Conservation (phyloP, 2,797 vertebrate genomes). For the Netta rufina region DNA sequence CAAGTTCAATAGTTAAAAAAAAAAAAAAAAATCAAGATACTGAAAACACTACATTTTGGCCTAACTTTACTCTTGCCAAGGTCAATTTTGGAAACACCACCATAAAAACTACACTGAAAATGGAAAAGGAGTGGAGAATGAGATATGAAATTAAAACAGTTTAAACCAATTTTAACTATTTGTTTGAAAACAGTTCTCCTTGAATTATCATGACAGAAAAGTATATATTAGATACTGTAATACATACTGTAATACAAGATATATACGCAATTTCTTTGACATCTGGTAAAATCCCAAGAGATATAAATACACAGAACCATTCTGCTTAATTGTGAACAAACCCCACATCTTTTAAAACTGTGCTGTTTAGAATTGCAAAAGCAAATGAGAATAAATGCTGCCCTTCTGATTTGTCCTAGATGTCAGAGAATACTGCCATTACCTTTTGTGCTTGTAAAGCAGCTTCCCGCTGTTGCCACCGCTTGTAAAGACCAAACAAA, state of each 20-base stretch:
- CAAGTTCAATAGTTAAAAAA: neutral
- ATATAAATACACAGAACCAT: neutral
- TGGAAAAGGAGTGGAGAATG: neutral
- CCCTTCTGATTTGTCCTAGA: neutral
- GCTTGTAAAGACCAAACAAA: constrained; percentile 96
- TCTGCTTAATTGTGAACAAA: neutral
- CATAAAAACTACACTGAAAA: neutral
- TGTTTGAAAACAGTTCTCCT: neutral
- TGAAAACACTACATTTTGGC: neutral
- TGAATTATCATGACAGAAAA: neutral
- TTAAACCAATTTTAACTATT: neutral
- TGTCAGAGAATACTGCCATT: neutral
- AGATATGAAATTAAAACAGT: neutral
- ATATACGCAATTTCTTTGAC: neutral
- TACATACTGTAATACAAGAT: no score
- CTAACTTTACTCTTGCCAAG: neutral
- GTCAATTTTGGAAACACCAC: neutral
- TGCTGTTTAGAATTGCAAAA: accelerated
- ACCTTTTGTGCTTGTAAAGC: constrained; percentile 95
- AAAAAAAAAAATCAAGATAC: neutral
- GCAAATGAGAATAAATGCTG: accelerated
- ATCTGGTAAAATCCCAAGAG: neutral
- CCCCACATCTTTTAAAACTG: neutral
- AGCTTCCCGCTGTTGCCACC: constrained; percentile 97
- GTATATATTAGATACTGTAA: neutral